Base-by-base conservation (phyloP, 1,140 invertebrate species). In the Idris sp. region DNA sequence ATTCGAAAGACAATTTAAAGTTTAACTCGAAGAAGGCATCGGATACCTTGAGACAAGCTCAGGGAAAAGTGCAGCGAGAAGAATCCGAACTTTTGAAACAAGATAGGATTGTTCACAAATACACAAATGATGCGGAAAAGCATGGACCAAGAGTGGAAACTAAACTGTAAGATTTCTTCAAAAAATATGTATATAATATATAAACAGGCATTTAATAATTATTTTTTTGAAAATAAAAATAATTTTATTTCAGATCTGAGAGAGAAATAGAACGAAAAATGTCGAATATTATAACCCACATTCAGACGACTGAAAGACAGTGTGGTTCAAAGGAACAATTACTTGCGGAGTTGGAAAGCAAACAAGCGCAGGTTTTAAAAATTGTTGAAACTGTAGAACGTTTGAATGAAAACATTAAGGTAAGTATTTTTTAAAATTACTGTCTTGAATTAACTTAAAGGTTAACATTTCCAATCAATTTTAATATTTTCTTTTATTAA, bases 121-220 rank as follows among this genome's bases (percentile, higher is more conserved):
- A 72, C 3, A 30, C 79, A 9, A 41, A 28, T 10, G 72, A 82
- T 22, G 88, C 88, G 19, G 67, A 79, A 26, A 73, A 69, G 44
- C 62, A 83, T 22, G 88, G 87, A 35, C 61, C 81, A 0, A 82
- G 88, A 56, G 82, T 90, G 11, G 73, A 87, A 0, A 87, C 86
- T 8, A 76, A 82, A 1, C 88, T 84, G 89, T 88, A 71, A 31
- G 1, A 41, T 25, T 22, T 22, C 6, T 22, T 22, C 3, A 22
- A 22, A 6, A 22, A 4, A 4, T 4, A 22, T 22, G 6, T 22
- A 22, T 6, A 22, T 4, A 22, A 22, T 22, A n/a, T n/a, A n/a
- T 22, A 6, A 6, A 22, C 19, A 22, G 6, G 19, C 6, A 22
- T 6, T 22, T 4, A 22, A 22, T 4, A 22, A 6, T 22, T 22